Conservation (phyloP, 2,113 vertebrate genomes). For the Callocephalon fimbriatum region DNA sequence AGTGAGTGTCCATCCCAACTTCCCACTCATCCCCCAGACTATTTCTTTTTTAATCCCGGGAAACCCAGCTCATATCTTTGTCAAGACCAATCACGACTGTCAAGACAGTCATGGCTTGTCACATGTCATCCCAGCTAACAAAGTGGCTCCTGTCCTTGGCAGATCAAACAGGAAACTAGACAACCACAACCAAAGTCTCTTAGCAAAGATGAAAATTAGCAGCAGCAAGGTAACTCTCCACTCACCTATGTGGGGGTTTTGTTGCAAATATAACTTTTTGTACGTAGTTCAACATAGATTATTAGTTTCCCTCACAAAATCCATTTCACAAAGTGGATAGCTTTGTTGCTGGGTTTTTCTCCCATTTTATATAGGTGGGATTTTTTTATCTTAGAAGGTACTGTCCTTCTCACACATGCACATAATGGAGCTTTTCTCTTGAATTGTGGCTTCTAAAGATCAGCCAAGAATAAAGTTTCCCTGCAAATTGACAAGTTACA, state of each 20-base stretch:
- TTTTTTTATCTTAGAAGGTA: background rate
- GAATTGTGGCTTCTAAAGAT: background rate
- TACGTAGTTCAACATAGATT: background rate
- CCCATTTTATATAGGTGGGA: background rate
- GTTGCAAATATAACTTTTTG: background rate
- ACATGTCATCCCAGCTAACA: background rate
- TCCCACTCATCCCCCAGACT: background rate
- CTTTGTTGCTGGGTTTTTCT: background rate
- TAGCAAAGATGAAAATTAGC: background rate
- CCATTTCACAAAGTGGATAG: background rate
- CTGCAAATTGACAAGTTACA: background rate
- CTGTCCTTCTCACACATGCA: background rate
- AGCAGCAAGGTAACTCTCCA: background rate
- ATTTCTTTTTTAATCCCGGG: background rate
- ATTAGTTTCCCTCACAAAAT: background rate
- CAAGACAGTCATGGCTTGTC: background rate
- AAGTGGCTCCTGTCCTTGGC: slow-evolving; percentile 1
- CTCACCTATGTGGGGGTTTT: background rate
- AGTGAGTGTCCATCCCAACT: background rate
- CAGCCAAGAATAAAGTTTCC: background rate
- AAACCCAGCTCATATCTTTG: background rate
- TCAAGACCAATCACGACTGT: background rate
- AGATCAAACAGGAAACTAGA: background rate
- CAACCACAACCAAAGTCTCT: background rate
- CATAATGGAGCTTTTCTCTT: background rate